Base-by-base conservation (phyloP, 1,140 invertebrate species). In the Eulimnadia texana region DNA sequence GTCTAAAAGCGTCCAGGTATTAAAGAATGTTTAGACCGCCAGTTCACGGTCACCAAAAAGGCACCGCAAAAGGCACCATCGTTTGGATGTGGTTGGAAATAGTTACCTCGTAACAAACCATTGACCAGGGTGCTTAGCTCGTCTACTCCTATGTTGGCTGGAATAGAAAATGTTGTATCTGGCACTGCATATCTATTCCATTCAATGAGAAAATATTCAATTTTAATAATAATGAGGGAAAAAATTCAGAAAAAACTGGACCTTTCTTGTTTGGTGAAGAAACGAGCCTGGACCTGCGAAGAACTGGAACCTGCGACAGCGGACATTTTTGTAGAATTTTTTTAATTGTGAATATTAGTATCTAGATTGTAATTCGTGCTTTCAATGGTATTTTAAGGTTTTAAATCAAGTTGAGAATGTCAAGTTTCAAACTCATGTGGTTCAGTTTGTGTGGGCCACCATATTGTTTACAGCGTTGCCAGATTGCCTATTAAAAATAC, bases 141-240 rank as follows among this genome's bases (percentile, higher is more conserved):
- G 54, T 77, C 73, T 6, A 78, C 70, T 52, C 80, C 76, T 11
- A 90, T 79, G 58, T 78, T 80, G 42, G 80, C 78, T 52, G 86
- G 82, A 16, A 94, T 83, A 10, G 88, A 85, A 69, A 87, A 84
- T 0, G 89, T 86, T 66, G 80, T 81, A 74, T 93, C 86, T 13
- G 90, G 83, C 52, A 94, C 82, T 11, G 90, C 85, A 82, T 85
- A 93, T 64, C 90, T n/a, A n/a, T n/a, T n/a, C n/a, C n/a, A n/a
- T n/a, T n/a, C n/a, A n/a, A n/a, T 95, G 72, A 66, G 81, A 80
- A 65, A 64, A 65, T 65, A 64, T 55, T 33, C 49, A 28, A 51
- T 25, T 60, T 63, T 53, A 51, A 50, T 50, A 58, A 27, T 3
- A 25, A 27, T 51, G 20, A 10, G 28, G 2, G 16, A 53, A n/a